Base-by-base conservation (phyloP, 92 coral and sea anemone genomes). In the Muricea muricata region DNA sequence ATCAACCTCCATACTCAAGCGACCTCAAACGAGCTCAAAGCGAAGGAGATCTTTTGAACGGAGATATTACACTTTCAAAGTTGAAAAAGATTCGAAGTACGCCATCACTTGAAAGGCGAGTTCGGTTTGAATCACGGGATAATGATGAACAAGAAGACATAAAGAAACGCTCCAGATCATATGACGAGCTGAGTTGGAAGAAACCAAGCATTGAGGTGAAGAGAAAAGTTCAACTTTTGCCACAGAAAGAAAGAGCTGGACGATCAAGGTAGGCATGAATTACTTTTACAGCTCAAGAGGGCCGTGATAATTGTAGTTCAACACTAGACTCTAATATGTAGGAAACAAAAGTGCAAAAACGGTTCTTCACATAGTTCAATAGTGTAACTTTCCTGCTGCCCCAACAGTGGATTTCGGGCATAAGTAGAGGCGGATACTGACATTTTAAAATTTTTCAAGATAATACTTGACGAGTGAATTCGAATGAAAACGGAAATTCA, bases 21-120 rank as follows among this genome's bases (percentile, higher is more conserved):
- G 65, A 24, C 7, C 71, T 78, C 18, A 78, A 78, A 57, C 83
- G 83, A 78, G 83, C 71, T 63, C 83, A 78, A 41, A 78, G 70
- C 24, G 83, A 55, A 14, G 83, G 83, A 2, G 83, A 78, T 40
- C 71, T 78, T 39, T 20, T 78, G 55, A 34, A 78, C 52, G 83
- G 83, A 25, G 83, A 78, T 25, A 70, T 58, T 39, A 78, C 56
- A 32, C 37, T 63, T 15, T 29, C 41, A 25, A 75, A 75, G 45
- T 75, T 50, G 37, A 21, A 50, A 17, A 35, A 34, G 20, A 9
- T 40, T 20, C 83, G 71, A 78, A 39, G 83, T 20, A 17, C 40
- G 15, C 71, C 83, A 7, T 34, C 65, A 8, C 12, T 78, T 52
- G 83, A 78, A 33, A 78, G 45, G 23, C 61, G 58, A 30, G 83